A percentile compares a stretch with the other conserved stretches of the same genome.
These are phyloP conservation scores for Dasypus novemcinctus DNA, from an alignment of 2,113 vertebrate genomes.

Conservation along the genomic window DNA sequence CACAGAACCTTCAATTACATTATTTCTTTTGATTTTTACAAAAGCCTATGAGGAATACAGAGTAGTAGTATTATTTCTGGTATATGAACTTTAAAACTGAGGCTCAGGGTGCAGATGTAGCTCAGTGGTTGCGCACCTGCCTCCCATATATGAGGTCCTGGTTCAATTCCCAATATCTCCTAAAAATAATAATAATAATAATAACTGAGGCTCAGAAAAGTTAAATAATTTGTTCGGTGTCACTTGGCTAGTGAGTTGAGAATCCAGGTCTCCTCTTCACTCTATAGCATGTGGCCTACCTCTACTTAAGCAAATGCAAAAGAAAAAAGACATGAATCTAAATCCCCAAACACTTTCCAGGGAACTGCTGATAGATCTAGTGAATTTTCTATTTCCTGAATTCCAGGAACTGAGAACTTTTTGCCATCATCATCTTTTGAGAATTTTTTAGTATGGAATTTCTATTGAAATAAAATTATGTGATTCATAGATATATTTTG, in stretches of 20 bases:
- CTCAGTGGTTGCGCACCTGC: too few relatives aligned
- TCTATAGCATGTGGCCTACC: not conserved
- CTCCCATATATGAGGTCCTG: too few relatives aligned
- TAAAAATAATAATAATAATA: too few relatives aligned
- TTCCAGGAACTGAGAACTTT: conserved; percentile 42
- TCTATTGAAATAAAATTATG: conserved; percentile 33
- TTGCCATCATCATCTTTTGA: conserved; percentile 19
- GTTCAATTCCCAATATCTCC: too few relatives aligned
- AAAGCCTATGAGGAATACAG: not conserved
- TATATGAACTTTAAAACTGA: not conserved
- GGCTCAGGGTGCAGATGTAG: too few relatives aligned
- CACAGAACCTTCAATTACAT: not conserved
- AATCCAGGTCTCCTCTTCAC: not conserved
- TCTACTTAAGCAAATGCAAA: not conserved
- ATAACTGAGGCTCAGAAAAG: not conserved
- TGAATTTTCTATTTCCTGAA: conserved; percentile 18
- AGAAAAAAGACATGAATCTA: not conserved
- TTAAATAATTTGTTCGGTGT: not conserved
- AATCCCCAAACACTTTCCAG: not conserved
- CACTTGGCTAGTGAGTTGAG: not conserved
- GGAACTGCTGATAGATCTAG: not conserved
- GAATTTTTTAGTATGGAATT: conserved; percentile 51
- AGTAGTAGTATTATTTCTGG: not conserved
- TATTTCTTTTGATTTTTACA: not conserved
- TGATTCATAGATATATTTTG: conserved; percentile 29